Conservation (phyloP, 2,113 vertebrate genomes). For the Cynocephalus volans region DNA sequence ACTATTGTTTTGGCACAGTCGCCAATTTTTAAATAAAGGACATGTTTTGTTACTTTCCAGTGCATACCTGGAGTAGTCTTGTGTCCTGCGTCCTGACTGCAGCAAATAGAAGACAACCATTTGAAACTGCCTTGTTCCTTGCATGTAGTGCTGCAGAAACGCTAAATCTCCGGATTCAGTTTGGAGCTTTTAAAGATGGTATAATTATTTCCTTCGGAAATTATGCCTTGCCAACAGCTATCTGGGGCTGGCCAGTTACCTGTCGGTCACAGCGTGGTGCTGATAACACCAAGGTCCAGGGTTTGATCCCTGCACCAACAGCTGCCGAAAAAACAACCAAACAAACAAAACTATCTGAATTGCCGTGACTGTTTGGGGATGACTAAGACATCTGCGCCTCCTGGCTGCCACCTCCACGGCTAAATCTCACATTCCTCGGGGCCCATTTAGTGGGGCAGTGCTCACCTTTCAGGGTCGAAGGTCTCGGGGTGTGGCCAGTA, state of each 20-base stretch:
- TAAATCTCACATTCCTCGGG: rapidly evolving
- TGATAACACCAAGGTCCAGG: no score
- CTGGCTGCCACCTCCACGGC: neutral
- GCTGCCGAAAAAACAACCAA: no score
- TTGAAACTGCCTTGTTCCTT: neutral
- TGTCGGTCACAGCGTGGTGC: no score
- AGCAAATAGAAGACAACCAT: neutral
- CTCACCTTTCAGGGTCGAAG: conserved; percentile 96
- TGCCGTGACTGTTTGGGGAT: neutral
- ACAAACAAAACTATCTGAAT: neutral
- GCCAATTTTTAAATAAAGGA: neutral
- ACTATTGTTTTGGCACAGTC: neutral
- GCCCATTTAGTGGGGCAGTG: neutral
- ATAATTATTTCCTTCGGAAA: neutral
- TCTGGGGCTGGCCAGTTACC: neutral
- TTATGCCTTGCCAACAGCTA: neutral
- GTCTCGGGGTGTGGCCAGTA: conserved; percentile 94
- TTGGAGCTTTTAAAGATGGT: neutral
- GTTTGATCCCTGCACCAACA: no score
- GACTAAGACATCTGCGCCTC: neutral
- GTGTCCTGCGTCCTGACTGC: neutral
- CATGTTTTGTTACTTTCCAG: neutral
- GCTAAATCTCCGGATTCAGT: neutral
- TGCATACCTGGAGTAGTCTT: neutral
- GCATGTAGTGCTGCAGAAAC: neutral